Evolutionary conservation across 2,113 vertebrate genomes (phyloP).

Genomic region (Onychorhynchus coronatus): DNA sequence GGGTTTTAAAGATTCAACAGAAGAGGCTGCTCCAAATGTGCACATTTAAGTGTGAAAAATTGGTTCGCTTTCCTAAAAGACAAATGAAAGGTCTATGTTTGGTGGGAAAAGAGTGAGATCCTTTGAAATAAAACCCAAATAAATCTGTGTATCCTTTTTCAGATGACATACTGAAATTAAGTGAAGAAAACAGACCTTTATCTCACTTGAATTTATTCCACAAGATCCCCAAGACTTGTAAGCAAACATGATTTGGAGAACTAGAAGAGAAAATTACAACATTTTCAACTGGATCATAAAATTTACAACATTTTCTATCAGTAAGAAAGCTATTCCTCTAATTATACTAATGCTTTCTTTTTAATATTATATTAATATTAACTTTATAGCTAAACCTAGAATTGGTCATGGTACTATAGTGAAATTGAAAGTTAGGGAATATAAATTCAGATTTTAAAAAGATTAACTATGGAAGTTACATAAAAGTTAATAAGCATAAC

Average conservation of each 20-base stretch:
- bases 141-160: neutral
- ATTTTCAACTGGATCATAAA: neutral
- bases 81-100: neutral
- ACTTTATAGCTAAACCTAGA: neutral
- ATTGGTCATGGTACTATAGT: fast-evolving
- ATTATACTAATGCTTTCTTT: neutral
- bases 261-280: neutral
- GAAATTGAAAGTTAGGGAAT: neutral
- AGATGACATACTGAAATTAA: neutral
- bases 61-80: neutral
- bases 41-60: neutral
- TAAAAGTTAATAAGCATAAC: neutral
- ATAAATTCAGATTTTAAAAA: neutral
- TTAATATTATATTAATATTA: neutral
- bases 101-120: neutral
- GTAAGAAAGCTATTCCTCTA: neutral
- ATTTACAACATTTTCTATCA: neutral
- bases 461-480: neutral
- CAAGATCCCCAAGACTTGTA: neutral
- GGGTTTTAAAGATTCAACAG: neutral
- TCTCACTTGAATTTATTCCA: neutral
- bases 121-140: neutral
- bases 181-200: neutral
- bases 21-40: neutral
- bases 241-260: neutral